Conservation (phyloP, 2,797 vertebrate genomes). For the Lepus townsendii region DNA sequence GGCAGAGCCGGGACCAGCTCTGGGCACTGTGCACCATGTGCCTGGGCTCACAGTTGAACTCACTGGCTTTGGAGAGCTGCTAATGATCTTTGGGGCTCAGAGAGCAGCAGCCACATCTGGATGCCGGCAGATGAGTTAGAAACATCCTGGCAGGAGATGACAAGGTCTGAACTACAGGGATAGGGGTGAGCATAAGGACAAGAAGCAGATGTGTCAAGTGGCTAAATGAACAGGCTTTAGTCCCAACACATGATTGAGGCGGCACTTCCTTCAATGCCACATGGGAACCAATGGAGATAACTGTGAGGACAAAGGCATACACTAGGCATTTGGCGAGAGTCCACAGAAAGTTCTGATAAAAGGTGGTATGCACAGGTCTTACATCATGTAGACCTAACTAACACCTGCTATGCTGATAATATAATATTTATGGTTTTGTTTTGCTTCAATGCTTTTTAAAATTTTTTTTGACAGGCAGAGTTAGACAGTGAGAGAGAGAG, state of each 20-base stretch:
- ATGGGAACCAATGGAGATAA: not conserved
- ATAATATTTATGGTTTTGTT: not conserved
- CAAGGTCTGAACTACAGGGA: too few relatives aligned
- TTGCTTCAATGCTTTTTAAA: not conserved
- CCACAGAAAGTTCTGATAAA: not conserved
- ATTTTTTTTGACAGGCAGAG: too few relatives aligned
- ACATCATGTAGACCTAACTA: fast-evolving
- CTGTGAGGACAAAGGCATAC: not conserved
- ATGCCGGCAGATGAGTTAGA: not conserved
- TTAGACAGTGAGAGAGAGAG: too few relatives aligned
- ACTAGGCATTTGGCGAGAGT: not conserved
- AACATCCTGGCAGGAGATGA: not conserved
- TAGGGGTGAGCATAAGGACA: too few relatives aligned
- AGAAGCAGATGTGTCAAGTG: too few relatives aligned
- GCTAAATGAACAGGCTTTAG: not conserved
- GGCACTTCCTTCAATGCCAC: not conserved
- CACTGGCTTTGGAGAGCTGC: not conserved
- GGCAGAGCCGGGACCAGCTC: not conserved
- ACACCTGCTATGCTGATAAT: fast-evolving
- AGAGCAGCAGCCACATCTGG: not conserved
- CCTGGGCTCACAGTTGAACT: too few relatives aligned
- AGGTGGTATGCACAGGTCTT: fast-evolving
- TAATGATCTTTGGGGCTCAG: not conserved
- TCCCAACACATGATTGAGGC: fast-evolving
- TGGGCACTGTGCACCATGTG: not conserved